Evolutionary conservation across 2,888 invertebrate genomes (phyloP), one percentile per base, ranked within the genome.

Genomic region (Linnaemya tessellans): DNA sequence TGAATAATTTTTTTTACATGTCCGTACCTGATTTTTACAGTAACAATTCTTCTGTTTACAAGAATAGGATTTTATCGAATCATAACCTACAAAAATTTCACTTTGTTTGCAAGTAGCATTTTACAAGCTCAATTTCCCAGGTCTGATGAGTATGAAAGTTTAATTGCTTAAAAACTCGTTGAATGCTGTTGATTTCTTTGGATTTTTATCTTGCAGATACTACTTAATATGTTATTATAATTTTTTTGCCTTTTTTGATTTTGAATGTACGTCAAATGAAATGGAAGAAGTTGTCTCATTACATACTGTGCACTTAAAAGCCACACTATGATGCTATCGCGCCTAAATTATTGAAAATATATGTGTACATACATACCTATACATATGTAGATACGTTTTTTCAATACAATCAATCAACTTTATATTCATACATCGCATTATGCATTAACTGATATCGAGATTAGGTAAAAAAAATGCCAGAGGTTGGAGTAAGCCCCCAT

Each of bases 131-230:
- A 18, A 22, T 20, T 64, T 64, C 43, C 15, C 22, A 38, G n/a
- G 7, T 18, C 35, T 60, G 60, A 22, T 38, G 9, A 0, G 10
- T 38, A 25, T 25, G 25, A 8, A 56, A 10, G 22, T 18, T 38
- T 18, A 43, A 13, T 60, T 15, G 62, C 41, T 41, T 2, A 3
- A 30, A 51, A 75, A 75, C 75, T 18, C 54, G 75, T 75, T 75
- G 60, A 30, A 25, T n/a, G 56, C 13, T n/a, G 30, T 11, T 25
- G 74, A 54, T 18, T 75, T 43, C 4, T 20, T 64, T 38, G n/a
- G 38, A n/a, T 51, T 41, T n/a, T 54, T 64, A 54, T 64, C 51
- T 74, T 54, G 20, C 8, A 20, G 51, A 54, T 54, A 41, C 5
- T n/a, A n/a, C n/a, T n/a, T n/a, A n/a, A 54, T 54, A 49, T 51